Percentiles rank a stretch among this genome's conserved stretches.
Evolutionary conservation across 2,113 vertebrate species (phyloP).

Genomic region (Lepidothrix coronata): DNA sequence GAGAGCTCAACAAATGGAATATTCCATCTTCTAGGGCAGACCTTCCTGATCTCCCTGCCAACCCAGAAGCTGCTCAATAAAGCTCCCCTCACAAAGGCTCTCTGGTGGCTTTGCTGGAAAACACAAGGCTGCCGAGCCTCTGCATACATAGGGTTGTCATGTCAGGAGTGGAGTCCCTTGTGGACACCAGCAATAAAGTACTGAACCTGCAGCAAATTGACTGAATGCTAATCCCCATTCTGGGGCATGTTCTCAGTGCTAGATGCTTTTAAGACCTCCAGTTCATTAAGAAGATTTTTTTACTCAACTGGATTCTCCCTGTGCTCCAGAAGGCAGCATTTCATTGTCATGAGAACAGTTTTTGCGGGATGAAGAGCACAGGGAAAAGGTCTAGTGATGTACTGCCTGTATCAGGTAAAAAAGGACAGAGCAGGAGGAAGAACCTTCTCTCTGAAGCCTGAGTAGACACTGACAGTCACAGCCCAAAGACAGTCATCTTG

Average conservation of each 20-base stretch:
- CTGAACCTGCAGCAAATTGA: background rate
- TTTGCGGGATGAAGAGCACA: background rate
- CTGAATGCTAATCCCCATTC: background rate
- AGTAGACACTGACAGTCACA: background rate
- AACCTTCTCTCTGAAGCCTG: background rate
- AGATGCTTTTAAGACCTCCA: background rate
- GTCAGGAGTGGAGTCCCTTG: background rate
- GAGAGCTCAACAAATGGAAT: background rate
- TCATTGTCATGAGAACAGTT: background rate
- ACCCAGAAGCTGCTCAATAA: background rate
- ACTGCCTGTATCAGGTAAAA: background rate
- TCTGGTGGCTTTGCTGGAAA: background rate
- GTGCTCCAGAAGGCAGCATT: background rate
- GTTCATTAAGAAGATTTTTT: background rate
- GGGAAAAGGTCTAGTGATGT: background rate
- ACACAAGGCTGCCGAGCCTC: background rate
- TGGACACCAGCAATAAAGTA: background rate
- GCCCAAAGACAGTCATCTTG: background rate
- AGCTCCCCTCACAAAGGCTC: background rate
- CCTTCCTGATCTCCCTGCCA: background rate
- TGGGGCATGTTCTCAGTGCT: background rate
- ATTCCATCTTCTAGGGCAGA: background rate
- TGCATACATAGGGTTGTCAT: fast-evolving
- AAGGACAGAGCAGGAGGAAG: background rate
- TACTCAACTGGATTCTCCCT: background rate